Evolutionary conservation across 2,113 vertebrate species (phyloP), one percentile per base, ranked within the genome.

Genomic region (Perca schrenkii): DNA sequence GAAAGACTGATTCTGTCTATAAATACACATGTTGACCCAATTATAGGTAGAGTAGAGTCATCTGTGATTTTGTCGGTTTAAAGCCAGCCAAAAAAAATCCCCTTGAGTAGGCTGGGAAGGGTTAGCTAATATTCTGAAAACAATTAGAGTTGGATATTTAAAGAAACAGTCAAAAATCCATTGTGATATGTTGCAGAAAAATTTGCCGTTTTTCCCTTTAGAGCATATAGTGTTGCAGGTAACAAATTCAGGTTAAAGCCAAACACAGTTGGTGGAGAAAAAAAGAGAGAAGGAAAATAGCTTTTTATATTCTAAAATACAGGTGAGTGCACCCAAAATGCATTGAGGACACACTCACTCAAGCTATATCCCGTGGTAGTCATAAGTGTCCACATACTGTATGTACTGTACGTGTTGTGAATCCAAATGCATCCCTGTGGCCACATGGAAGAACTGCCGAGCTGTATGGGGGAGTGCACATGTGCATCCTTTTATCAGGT

Each of bases 11-110:
- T 71, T 75, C 19, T 25, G 62, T 74, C 90, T 93, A 93, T 89
- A 91, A 92, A 94, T 94, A 94, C 75, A 83, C 82, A 87, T 56
- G 40, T 81, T 91, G 88, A 89, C 88, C 94, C 82, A 93, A 91
- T 94, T 93, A 90, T 93, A 92, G 89, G 85, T 85, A 85, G 87
- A 85, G 86, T 82, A 64, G 28, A 88, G 80, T 88, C 91, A 88
- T 87, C 74, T 87, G 85, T 89, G 85, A 92, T 89, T 92, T 91
- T 61, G 73, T 80, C 77, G 82, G 77, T 86, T 88, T 88, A 70
- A 88, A 88, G 85, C 43, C 74, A 64, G 85, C 77, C 77, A 87
- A 84, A 86, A 76, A 72, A 78, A 80, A 75, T 70, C 61, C 80
- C 63, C 82, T 80, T 3, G 77, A 75, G 83, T n/a, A 22, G 65